Conservation (phyloP, 2,888 invertebrate species). For the Beris chalybata region DNA sequence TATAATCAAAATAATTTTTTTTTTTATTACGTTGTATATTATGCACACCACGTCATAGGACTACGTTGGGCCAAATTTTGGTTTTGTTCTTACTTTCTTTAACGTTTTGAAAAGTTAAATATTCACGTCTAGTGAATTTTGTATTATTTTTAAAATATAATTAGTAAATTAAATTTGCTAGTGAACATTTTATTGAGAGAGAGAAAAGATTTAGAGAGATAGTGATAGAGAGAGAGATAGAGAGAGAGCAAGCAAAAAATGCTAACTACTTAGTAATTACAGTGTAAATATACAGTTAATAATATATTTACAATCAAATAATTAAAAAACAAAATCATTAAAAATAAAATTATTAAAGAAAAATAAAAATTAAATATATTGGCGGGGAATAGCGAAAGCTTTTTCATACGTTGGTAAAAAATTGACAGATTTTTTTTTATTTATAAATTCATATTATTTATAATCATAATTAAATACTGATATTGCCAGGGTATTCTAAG, state of each 20-base stretch:
- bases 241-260: constrained; percentile 17
- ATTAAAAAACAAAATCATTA: neutral
- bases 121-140: neutral
- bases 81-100: constrained; percentile 24
- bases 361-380: constrained; percentile 34
- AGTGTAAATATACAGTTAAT: constrained; percentile 8
- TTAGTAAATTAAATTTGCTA: neutral
- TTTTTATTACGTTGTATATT: constrained; percentile 18
- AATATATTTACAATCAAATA: constrained; percentile 11
- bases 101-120: neutral
- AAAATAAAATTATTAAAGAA: neutral
- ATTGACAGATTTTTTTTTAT: neutral
- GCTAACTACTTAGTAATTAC: neutral
- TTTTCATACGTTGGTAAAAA: constrained; percentile 6
- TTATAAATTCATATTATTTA: constrained; percentile 1
- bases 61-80: constrained; percentile 43
- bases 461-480: neutral
- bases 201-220: neutral
- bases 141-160: neutral
- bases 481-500: constrained; percentile 16
- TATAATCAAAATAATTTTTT: neutral
- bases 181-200: neutral
- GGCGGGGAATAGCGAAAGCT: constrained; percentile 43
- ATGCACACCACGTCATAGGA: constrained; percentile 43
- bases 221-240: constrained; percentile 12